Evolutionary conservation across 2,888 invertebrate genomes (phyloP).

Genomic region (Clunio marinus): DNA sequence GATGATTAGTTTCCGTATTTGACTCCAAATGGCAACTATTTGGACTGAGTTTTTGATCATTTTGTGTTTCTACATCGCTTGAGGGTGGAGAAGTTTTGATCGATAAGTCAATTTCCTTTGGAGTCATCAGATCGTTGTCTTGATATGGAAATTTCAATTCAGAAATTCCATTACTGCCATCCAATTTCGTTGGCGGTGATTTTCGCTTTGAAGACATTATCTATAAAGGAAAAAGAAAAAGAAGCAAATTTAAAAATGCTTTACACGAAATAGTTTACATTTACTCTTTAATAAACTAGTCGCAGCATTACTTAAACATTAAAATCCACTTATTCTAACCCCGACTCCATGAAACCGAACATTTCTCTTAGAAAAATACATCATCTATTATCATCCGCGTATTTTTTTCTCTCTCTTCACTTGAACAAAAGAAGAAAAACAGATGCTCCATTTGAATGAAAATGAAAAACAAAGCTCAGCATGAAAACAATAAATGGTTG

Average conservation of each 20-base stretch:
- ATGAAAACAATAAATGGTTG: slow-evolving; percentile 20
- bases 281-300: neutral
- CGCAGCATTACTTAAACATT: neutral
- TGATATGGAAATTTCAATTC: neutral
- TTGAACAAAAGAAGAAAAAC: slow-evolving; percentile 15
- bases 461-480: slow-evolving; percentile 23
- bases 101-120: slow-evolving; percentile 16
- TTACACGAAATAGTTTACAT: neutral
- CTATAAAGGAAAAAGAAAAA: slow-evolving; percentile 43
- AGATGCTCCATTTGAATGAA: slow-evolving; percentile 28
- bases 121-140: neutral
- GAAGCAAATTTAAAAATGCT: neutral
- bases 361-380: neutral
- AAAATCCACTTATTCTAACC: neutral
- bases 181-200: slow-evolving; percentile 91
- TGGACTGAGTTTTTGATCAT: slow-evolving; percentile 4
- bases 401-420: neutral
- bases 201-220: slow-evolving; percentile 97
- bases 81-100: slow-evolving; percentile 1
- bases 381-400: slow-evolving; percentile 11
- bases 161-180: slow-evolving; percentile 54
- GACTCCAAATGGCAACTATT: neutral
- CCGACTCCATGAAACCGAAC: neutral
- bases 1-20: slow-evolving; percentile 1
- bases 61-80: neutral